Evolutionary conservation across 2,797 vertebrate species (phyloP).

Genomic region (Scyliorhinus canicula): DNA sequence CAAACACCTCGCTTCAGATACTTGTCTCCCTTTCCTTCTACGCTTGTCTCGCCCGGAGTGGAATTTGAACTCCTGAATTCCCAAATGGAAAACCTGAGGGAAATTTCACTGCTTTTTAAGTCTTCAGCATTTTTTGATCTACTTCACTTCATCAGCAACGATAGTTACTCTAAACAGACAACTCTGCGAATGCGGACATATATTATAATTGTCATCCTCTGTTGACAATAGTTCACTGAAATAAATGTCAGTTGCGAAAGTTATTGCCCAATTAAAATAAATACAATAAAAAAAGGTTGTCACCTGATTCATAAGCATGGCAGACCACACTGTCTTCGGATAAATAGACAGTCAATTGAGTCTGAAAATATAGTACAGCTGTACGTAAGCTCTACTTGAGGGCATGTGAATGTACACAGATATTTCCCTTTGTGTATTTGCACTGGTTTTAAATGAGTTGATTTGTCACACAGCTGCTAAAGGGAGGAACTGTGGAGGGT

Average conservation of each 20-base stretch:
- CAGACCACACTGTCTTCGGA: neutral
- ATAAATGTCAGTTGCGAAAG: neutral
- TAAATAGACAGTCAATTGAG: neutral
- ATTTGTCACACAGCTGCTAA: conserved; percentile 18
- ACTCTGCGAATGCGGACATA: neutral
- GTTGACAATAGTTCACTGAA: neutral
- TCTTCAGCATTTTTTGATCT: neutral
- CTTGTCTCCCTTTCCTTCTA: neutral
- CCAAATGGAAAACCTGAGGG: neutral
- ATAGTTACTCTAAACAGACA: neutral
- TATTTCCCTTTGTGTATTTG: conserved; percentile 26
- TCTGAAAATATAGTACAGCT: neutral
- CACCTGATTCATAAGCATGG: neutral
- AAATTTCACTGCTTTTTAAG: neutral
- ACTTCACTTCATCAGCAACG: neutral
- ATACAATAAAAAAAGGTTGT: neutral
- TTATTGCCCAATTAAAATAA: conserved; percentile 11
- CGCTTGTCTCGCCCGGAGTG: neutral
- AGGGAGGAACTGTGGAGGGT: neutral
- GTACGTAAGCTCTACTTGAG: neutral
- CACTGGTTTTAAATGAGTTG: conserved; percentile 2
- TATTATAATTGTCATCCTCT: neutral
- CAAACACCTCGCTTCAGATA: neutral
- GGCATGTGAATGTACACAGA: conserved; percentile 19
- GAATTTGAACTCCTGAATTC: neutral